These are phyloP conservation scores for Dendrocopos noguchii DNA, from an alignment of 2,113 vertebrate species.

Conservation along the genomic window DNA sequence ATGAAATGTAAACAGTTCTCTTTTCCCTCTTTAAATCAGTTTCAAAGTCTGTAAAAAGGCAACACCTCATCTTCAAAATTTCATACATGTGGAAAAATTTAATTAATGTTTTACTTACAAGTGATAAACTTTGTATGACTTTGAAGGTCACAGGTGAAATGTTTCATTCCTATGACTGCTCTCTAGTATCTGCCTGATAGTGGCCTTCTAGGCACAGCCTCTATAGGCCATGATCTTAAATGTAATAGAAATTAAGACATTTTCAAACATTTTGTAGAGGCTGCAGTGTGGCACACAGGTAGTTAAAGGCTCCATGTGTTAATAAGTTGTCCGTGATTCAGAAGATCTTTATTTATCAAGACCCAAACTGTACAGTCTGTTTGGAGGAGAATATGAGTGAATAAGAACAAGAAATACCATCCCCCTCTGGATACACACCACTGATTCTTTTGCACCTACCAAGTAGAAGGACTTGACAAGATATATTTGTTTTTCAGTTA, in stretches of 20 bases:
- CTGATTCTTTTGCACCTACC: slow-evolving; percentile 59
- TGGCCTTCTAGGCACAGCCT: neutral
- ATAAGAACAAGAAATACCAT: slow-evolving; percentile 54
- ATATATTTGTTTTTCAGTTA: slow-evolving; percentile 74
- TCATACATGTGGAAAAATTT: neutral
- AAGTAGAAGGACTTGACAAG: slow-evolving; percentile 65
- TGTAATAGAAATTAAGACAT: neutral
- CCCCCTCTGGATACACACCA: slow-evolving; percentile 61
- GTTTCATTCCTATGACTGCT: neutral
- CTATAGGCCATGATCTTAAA: neutral
- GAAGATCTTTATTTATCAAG: slow-evolving; percentile 56
- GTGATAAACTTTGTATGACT: neutral
- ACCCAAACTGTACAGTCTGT: slow-evolving; percentile 54
- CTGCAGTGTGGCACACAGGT: neutral
- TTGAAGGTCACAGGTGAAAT: neutral
- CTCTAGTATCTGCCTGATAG: neutral
- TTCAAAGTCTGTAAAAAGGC: neutral
- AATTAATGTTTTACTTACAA: neutral
- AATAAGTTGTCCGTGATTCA: slow-evolving; percentile 48
- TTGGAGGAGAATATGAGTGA: slow-evolving; percentile 8
- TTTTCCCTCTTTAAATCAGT: neutral
- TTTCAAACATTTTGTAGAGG: neutral
- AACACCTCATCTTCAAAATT: neutral
- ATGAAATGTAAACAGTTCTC: slow-evolving; percentile 29
- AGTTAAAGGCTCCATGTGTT: slow-evolving; percentile 44